Evolutionary conservation across 1,140 invertebrate species (phyloP).

Genomic region (Cecropterus lyciades): DNA sequence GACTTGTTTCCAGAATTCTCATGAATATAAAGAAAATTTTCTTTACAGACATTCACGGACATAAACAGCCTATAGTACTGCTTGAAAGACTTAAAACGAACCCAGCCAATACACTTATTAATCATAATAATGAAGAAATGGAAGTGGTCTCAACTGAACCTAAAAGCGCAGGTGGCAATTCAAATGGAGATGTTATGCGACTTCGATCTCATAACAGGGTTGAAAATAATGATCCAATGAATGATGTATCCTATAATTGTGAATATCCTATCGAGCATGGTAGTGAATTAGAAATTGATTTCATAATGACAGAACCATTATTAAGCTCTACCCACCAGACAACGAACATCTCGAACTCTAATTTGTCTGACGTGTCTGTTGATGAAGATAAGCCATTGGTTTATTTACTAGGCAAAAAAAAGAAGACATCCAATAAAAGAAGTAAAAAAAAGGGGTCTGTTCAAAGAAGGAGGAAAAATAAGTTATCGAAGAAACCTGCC

Average conservation of each 20-base stretch:
- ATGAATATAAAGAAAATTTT: too few species aligned
- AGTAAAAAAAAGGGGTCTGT: too few species aligned
- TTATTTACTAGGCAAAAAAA: not conserved
- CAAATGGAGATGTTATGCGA: conserved; percentile 16
- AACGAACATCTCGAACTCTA: not conserved
- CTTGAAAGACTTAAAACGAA: conserved; percentile 35
- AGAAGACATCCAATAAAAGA: not conserved
- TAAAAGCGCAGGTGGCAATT: not conserved
- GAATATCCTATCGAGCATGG: not conserved
- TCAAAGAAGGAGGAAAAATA: too few species aligned
- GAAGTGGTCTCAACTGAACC: not conserved
- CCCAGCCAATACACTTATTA: conserved; percentile 1
- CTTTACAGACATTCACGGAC: not conserved
- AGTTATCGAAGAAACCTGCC: too few species aligned
- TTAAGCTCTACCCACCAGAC: not conserved
- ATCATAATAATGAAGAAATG: conserved; percentile 5
- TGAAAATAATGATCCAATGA: conserved; percentile 1
- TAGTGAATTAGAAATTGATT: too few species aligned
- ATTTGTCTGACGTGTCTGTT: conserved; percentile 5
- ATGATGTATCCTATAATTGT: not conserved
- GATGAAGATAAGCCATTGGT: conserved; percentile 20
- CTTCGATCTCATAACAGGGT: conserved; percentile 20
- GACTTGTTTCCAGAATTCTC: too few species aligned
- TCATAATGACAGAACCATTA: too few species aligned
- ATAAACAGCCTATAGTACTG: conserved; percentile 34